Base-by-base conservation (phyloP, 2,797 vertebrate genomes). In the Calcarius lapponicus region DNA sequence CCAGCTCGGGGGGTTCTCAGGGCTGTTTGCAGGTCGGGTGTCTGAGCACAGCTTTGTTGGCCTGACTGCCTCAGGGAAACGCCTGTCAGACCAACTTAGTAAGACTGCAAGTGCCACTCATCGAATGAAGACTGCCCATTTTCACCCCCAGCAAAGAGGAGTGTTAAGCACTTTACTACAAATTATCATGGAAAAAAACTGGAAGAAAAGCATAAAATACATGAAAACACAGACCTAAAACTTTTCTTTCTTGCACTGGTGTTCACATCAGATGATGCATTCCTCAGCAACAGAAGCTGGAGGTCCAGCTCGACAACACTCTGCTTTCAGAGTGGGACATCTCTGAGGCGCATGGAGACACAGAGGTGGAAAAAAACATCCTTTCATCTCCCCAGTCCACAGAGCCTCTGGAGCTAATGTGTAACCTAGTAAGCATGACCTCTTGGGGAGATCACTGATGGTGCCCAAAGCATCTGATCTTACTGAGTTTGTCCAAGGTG, bases 41-140 rank as follows among this genome's bases (percentile, higher is more conserved):
- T 76, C 86, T 84, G 71, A 95, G 58, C 48, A 32, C n/a, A 76
- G 90, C 83, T 95, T 97, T 97, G 80, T 97, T 67, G 71, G 8
- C 80, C 62, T 73, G 53, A 42, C 51, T 76, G 71, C n/a, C 25
- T 53, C 2, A 1, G 20, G 50, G 48, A 61, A 86, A 92, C 0
- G 56, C 94, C 80, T 95, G 92, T 95, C 95, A 95, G 51, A 84
- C 58, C 10, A 9, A 36, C 50, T 96, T 92, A 89, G 9, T 71
- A 40, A 40, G 58, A 17, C 21, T 42, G 6, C 21, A 56, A 76
- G 40, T 76, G 43, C 22, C 70, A 70, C 56, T 34, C 56, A 26
- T n/a, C 40, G 2, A 51, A 73, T 7, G 31, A 86, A 74, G n/a
- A 21, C 31, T 45, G 82, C 10, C 36, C 21, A 7, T 86, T 93